Evolutionary conservation across 1,140 invertebrate genomes (phyloP), one percentile per base, ranked within the genome.

Genomic region (Drosophila lowei): DNA sequence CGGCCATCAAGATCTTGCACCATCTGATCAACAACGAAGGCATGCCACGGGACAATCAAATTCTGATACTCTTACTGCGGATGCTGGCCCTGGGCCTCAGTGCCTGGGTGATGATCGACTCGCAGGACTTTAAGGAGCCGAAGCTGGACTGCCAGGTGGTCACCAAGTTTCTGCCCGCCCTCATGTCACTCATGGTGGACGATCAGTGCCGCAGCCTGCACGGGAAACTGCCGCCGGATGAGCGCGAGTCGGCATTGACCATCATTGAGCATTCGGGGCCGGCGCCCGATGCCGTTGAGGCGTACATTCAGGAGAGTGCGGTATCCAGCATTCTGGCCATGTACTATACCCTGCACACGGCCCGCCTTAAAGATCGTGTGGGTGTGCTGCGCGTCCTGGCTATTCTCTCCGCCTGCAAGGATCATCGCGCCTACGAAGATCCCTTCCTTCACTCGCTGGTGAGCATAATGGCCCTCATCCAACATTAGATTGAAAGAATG

Each of bases 51-150:
- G 97, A 99, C 79, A 98, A 98, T 92, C 94, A 96, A 49, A 96
- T 99, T 63, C 92, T 99, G 42, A 96, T 98, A 68, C 92, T 99
- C n/a, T 91, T 99, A 54, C 92, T 99, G 30, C 93, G 98, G 88
- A 98, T 99, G 97, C 92, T 99, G 50, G 95, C 97, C 4, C 92
- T 99, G 42, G 98, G 98, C 6, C 92, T 99, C 11, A 97, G 97
- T 90, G 96, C 98, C 5, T 99, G 98, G 98, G 95, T 97, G 41
- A 99, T 99, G 96, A 98, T 99, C 68, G 97, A 98, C 91, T 97
- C 96, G 15, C 97, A 97, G 93, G 96, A 97, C 65, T 99, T 98
- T 76, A 98, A 97, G 91, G 98, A 99, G 92, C 98, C 98, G 5
- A 98, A 98, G 93, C 91, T 98, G 59, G 98, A 99, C 72, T 94